Conservation (phyloP, 2,888 invertebrate genomes). For the Mythimna loreyi region DNA sequence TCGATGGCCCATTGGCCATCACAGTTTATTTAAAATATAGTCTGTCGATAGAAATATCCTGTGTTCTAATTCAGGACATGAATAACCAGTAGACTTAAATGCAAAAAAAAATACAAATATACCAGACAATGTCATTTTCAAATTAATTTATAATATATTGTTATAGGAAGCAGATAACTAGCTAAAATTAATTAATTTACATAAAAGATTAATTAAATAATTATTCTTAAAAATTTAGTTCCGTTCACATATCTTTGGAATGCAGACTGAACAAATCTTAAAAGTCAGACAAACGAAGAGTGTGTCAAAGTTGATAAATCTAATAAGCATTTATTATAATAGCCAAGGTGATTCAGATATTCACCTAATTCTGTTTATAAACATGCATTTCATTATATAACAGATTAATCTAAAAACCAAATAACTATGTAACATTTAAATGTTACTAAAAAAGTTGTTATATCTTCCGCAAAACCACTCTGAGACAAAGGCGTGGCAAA, state of each 20-base stretch:
- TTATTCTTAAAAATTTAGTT: background rate
- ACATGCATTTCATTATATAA: constrained; percentile 28
- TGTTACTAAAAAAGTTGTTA: constrained; percentile 20
- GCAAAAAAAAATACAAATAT: too few species aligned
- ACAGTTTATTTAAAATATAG: too few species aligned
- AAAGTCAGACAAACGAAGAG: constrained; percentile 22
- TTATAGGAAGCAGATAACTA: background rate
- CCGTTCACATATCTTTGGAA: constrained; percentile 6
- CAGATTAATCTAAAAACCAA: constrained; percentile 31
- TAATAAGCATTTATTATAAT: constrained; percentile 9
- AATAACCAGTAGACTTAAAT: too few species aligned
- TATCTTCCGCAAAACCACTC: constrained; percentile 43
- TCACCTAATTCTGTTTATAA: constrained; percentile 31
- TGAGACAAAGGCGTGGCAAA: constrained; percentile 20
- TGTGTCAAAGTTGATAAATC: constrained; percentile 47
- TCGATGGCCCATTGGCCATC: too few species aligned
- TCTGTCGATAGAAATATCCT: too few species aligned
- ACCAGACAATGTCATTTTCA: background rate
- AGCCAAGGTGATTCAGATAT: constrained; percentile 47
- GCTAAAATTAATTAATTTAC: too few species aligned
- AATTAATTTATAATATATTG: too few species aligned
- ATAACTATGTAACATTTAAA: constrained; percentile 25
- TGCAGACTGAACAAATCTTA: constrained; percentile 6
- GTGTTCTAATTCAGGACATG: too few species aligned
- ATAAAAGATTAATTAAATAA: constrained; percentile 1